Percentiles rank a stretch among this genome's conserved stretches.
phyloP scores from a whole-genome alignment of 1,140 invertebrate species.

The Heterodera schachtii region DNA sequence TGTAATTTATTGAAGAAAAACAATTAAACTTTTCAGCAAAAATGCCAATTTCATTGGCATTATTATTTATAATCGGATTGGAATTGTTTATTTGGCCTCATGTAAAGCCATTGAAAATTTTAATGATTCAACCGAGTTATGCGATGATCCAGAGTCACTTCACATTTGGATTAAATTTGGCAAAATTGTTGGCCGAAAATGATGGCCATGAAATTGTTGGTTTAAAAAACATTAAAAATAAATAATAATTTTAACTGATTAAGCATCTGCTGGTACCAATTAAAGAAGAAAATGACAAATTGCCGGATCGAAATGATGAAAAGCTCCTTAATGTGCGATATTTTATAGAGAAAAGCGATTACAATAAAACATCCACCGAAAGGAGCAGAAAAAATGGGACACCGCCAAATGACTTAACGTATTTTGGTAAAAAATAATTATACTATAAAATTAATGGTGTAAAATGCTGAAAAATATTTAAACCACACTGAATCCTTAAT shows the following conservation, averaged over 20 bases:
- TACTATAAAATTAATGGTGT: too few relatives aligned
- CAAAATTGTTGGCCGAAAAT: not conserved
- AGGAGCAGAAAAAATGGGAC: not conserved
- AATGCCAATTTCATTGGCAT: too few relatives aligned
- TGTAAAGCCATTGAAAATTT: not conserved
- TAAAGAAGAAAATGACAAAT: not conserved
- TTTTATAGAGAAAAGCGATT: not conserved
- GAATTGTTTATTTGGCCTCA: too few relatives aligned
- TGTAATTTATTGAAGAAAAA: too few relatives aligned
- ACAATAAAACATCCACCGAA: not conserved
- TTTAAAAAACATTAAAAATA: not conserved
- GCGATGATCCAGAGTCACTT: not conserved
- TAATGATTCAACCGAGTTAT: not conserved
- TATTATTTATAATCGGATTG: too few relatives aligned
- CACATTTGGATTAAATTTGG: not conserved
- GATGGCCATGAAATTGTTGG: not conserved
- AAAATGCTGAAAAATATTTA: not conserved
- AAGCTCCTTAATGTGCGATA: not conserved
- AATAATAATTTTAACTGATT: too few relatives aligned
- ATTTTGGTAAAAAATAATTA: too few relatives aligned
- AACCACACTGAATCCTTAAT: not conserved
- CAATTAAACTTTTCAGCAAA: too few relatives aligned
- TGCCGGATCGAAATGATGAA: not conserved
- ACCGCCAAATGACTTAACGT: not conserved
- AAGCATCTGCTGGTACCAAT: not conserved